A percentile compares a stretch with the other conserved stretches of the same genome.
Evolutionary conservation across 1,140 invertebrate genomes (phyloP).

Genomic region (Lerema accius): DNA sequence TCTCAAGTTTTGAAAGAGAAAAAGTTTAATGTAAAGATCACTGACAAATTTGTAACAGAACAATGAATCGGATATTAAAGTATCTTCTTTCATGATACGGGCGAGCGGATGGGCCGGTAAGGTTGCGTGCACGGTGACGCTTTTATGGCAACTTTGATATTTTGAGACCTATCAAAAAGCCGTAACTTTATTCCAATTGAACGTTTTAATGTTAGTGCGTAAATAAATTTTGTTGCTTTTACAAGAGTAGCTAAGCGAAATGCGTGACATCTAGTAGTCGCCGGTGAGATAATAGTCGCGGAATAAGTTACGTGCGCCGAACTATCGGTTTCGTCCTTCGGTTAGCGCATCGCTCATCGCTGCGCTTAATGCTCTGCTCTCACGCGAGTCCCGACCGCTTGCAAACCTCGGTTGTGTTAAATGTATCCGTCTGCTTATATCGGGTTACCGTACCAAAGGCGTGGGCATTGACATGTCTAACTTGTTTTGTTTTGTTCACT

Average conservation of each 20-base stretch:
- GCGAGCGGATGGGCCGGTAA: slow-evolving; percentile 70
- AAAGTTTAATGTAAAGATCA: slow-evolving; percentile 82
- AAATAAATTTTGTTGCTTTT: slow-evolving; percentile 24
- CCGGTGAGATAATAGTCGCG: slow-evolving; percentile 57
- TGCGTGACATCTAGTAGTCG: slow-evolving; percentile 69
- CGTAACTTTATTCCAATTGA: slow-evolving; percentile 10
- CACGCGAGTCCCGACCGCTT: slow-evolving; percentile 65
- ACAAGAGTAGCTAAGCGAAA: slow-evolving; percentile 30
- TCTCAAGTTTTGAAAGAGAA: slow-evolving; percentile 78
- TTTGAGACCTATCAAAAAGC: slow-evolving; percentile 29
- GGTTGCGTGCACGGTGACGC: slow-evolving; percentile 46
- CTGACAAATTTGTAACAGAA: slow-evolving; percentile 83
- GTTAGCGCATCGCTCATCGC: slow-evolving; percentile 64
- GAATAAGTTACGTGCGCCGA: slow-evolving; percentile 57
- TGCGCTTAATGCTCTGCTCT: slow-evolving; percentile 63
- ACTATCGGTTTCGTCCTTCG: slow-evolving; percentile 55
- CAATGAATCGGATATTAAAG: slow-evolving; percentile 82
- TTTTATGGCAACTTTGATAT: slow-evolving; percentile 26
- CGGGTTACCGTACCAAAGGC: slow-evolving; percentile 77
- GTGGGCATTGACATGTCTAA: slow-evolving; percentile 80
- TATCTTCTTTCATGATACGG: slow-evolving; percentile 79
- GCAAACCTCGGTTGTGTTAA: slow-evolving; percentile 75
- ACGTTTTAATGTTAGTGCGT: slow-evolving; percentile 11
- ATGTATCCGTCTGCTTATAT: slow-evolving; percentile 76
- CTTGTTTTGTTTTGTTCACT: slow-evolving; percentile 79